Base-by-base conservation (phyloP, 1,140 invertebrate genomes). In the Hycleus phaleratus region DNA sequence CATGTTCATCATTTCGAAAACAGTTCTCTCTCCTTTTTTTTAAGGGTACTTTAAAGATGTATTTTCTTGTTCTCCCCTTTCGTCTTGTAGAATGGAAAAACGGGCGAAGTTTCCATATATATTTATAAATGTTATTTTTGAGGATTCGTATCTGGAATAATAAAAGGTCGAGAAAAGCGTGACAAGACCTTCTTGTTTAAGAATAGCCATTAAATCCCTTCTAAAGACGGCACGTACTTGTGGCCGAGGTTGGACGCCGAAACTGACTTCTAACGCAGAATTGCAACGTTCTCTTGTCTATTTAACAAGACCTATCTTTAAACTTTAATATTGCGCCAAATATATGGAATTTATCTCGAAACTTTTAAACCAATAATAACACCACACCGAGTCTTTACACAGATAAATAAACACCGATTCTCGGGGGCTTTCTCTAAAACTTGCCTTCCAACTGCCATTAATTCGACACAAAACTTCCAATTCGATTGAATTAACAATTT, bases 131-230 rank as follows among this genome's bases (percentile, higher is more conserved):
- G 51, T 53, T 53, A 53, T 53, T 45, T 53, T 53, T 26, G 42
- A 38, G 51, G 51, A 53, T 53, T 53, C 51, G 18, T 45, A 53
- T 53, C 42, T 53, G 38, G 51, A 53, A 53, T 53, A 53, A 32
- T 32, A 46, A 55, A 54, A 48, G 53, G 51, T 58, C 56, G 58
- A 58, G 45, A 32, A 50, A 57, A 45, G 58, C 49, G 59, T 56
- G 48, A 61, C 45, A 57, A 56, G 56, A 53, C 45, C 51, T 58
- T 52, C 59, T 62, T 64, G 60, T 64, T 54, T 61, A 64, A 62
- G 60, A 62, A 64, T 64, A 56, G 63, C 43, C 63, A 58, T 62
- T 62, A 64, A 62, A 64, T 64, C 63, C 60, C 54, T 32, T 52
- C 44, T 64, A 64, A 64, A 62, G 52, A 61, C 63, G 46, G 52